Conservation (phyloP, 2,888 invertebrate genomes). For the Sinhomidia bicolor region DNA sequence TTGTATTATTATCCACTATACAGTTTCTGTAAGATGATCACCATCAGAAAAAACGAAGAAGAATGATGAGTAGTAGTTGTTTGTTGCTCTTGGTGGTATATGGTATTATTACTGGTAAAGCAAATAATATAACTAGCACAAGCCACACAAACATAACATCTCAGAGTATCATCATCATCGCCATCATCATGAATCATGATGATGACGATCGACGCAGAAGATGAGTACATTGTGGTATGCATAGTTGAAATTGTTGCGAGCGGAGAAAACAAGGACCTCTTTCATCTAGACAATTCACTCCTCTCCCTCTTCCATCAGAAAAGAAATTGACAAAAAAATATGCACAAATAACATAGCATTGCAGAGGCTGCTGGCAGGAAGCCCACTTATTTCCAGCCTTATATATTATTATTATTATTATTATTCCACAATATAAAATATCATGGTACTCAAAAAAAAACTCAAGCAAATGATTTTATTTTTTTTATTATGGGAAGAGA, state of each 20-base stretch:
- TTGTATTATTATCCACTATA: too few species aligned
- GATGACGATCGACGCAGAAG: neutral
- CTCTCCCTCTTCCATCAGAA: conserved; percentile 2
- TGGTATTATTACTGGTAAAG: neutral
- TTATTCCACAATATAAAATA: too few species aligned
- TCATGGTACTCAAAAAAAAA: too few species aligned
- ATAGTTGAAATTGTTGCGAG: conserved; percentile 47
- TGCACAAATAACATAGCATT: too few species aligned
- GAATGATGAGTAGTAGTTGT: conserved; percentile 46
- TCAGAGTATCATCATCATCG: too few species aligned
- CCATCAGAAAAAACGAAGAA: neutral
- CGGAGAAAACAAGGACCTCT: conserved; percentile 51
- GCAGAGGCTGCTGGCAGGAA: neutral
- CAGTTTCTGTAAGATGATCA: neutral
- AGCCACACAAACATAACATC: neutral
- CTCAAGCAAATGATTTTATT: too few species aligned
- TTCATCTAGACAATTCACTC: conserved; percentile 64
- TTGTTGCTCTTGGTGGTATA: neutral
- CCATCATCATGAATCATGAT: neutral
- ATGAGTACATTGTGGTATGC: conserved; percentile 2
- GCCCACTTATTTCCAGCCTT: neutral
- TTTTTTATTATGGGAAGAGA: neutral
- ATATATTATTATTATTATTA: too few species aligned
- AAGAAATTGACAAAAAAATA: neutral
- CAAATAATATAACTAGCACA: conserved; percentile 29